A percentile compares a stretch with the other conserved stretches of the same genome.
phyloP scores from a whole-genome alignment of 1,140 invertebrate genomes.

The Drosophila bifasciata region DNA sequence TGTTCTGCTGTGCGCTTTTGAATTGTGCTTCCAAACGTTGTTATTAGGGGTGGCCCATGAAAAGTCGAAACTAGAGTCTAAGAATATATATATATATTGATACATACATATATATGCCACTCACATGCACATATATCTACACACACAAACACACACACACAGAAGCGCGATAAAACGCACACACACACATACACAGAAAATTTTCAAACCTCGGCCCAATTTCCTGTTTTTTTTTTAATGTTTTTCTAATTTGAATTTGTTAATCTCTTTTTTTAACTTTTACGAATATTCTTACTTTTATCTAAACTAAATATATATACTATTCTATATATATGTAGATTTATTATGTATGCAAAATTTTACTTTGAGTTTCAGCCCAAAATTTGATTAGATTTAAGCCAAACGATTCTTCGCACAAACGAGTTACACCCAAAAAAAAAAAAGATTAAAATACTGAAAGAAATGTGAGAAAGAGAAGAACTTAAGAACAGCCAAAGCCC shows the following conservation, averaged over 20 bases:
- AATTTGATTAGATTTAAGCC: slow-evolving; percentile 31
- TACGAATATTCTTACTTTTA: slow-evolving; percentile 51
- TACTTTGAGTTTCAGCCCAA: slow-evolving; percentile 50
- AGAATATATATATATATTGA: slow-evolving; percentile 41
- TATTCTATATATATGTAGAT: slow-evolving; percentile 23
- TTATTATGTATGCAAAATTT: slow-evolving; percentile 49
- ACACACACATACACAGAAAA: slow-evolving; percentile 42
- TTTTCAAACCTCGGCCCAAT: slow-evolving; percentile 83
- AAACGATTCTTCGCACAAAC: slow-evolving; percentile 65
- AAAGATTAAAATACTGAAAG: slow-evolving; percentile 9
- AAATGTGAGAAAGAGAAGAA: slow-evolving; percentile 28
- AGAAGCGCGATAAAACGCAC: slow-evolving; percentile 16
- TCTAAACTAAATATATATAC: slow-evolving; percentile 34
- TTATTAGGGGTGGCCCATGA: slow-evolving; percentile 69
- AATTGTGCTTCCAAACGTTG: slow-evolving; percentile 84
- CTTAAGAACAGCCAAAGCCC: slow-evolving; percentile 9
- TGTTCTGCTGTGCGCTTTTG: slow-evolving; percentile 61
- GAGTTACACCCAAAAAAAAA: slow-evolving; percentile 79
- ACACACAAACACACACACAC: slow-evolving; percentile 38
- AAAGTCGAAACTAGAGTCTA: slow-evolving; percentile 36
- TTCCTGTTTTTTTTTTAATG: slow-evolving; percentile 79
- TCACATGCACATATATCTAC: slow-evolving; percentile 47
- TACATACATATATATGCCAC: slow-evolving; percentile 39
- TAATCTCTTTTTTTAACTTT: slow-evolving; percentile 32
- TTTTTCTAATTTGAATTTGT: slow-evolving; percentile 56